Evolutionary conservation across 2,113 vertebrate genomes (phyloP), one percentile per base, ranked within the genome.

Genomic region (Cyanoderma ruficeps): DNA sequence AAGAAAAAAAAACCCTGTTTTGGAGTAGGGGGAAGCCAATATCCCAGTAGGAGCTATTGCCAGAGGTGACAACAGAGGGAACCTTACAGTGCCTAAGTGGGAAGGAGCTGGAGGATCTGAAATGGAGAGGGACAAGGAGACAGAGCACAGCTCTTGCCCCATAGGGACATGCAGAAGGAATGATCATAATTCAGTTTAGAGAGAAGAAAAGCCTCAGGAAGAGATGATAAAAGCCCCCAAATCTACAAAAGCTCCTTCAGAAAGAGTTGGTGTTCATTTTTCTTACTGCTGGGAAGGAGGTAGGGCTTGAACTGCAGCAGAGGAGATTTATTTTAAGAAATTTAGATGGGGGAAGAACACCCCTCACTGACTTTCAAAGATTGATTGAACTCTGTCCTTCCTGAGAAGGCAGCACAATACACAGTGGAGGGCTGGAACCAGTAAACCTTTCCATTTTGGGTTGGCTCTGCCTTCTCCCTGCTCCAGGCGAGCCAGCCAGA

Each of bases 361-460:
- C 4, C 17, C 47, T 86, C 21, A 7, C 55, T 46, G 59, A 37
- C 49, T 90, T 92, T 69, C 87, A 89, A 61, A 68, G 53, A 20
- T 3, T 81, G 52, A 63, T 55, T 87, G 83, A 91, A 89, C 52
- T 89, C 89, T 67, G 9, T 50, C 91, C 68, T 91, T 87, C 68
- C 86, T 18, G 68, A 68, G 50, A 78, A 71, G 60, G 81, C 64
- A 81, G 56, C 4, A 1, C 23, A 78, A 78, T 20, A 15, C 56
- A 37, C 64, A 23, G 28, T 69, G 65, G 83, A 83, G 69, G 55
- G 33, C 86, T 91, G 64, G 64, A 77, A 70, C 69, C 87, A 63
- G 89, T 27, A 78, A 94, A 44, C 42, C 82, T 92, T 92, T 72
- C 83, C 80, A 59, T 90, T 90, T 52, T 28, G 93, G 49, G 46